These are phyloP conservation scores for Sebastes diploproa DNA, from an alignment of 2,797 vertebrate genomes.

Conservation along the genomic window DNA sequence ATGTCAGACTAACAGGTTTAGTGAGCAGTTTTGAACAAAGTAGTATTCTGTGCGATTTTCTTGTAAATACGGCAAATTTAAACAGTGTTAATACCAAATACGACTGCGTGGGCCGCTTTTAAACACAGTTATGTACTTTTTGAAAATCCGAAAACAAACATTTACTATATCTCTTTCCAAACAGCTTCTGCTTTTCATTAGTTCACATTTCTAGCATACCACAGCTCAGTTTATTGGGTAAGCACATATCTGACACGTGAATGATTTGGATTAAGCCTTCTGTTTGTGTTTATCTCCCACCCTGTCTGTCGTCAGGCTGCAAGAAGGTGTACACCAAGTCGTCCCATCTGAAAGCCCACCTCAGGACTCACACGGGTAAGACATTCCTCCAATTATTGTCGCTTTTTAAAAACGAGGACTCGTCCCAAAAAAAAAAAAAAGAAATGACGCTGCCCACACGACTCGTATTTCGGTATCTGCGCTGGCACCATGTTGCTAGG, in stretches of 20 bases:
- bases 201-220: slow-evolving; percentile 59
- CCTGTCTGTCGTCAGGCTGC: slow-evolving; percentile 86
- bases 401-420: slow-evolving; percentile 58
- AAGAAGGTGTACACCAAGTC: slow-evolving; percentile 99
- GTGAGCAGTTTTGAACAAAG: background rate
- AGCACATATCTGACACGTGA: slow-evolving; percentile 59
- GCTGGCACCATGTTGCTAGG: slow-evolving; percentile 80
- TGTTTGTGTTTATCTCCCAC: slow-evolving; percentile 68
- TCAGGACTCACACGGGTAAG: slow-evolving; percentile 99
- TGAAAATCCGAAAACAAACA: slow-evolving; percentile 13
- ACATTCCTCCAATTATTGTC: slow-evolving; percentile 52
- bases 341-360: slow-evolving; percentile 98
- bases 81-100: background rate
- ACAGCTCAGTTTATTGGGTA: slow-evolving; percentile 41
- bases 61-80: background rate
- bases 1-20: background rate
- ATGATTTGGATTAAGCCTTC: slow-evolving; percentile 49
- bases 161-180: slow-evolving; percentile 34
- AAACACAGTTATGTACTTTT: background rate
- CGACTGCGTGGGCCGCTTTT: background rate
- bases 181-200: slow-evolving; percentile 64
- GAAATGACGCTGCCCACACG: slow-evolving; percentile 14
- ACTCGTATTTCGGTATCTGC: slow-evolving; percentile 76
- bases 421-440: slow-evolving; percentile 23
- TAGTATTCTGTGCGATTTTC: background rate